phyloP scores from a whole-genome alignment of 2,797 vertebrate genomes.

The Sus cebifrons region DNA sequence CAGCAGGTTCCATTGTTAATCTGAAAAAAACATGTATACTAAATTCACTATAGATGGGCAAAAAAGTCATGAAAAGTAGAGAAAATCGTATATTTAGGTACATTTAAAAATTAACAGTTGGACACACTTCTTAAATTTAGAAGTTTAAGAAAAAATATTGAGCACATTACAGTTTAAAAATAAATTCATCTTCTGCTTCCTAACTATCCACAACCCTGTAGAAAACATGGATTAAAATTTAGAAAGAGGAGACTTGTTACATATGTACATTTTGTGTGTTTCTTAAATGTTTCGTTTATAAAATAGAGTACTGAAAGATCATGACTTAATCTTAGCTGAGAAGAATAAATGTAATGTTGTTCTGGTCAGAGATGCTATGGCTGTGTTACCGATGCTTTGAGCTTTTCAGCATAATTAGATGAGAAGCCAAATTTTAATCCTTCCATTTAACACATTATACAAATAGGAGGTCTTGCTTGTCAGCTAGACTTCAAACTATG shows the following conservation, averaged over 20 bases:
- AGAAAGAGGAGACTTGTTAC: background rate
- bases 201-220: background rate
- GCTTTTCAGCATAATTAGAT: background rate
- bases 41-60: background rate
- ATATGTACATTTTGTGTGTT: background rate
- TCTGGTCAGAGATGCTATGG: background rate
- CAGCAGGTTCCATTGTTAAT: background rate
- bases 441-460: background rate
- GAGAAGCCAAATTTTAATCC: background rate
- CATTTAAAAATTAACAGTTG: background rate
- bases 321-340: background rate
- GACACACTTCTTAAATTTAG: background rate
- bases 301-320: background rate
- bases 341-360: background rate
- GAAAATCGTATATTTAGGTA: background rate
- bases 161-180: background rate
- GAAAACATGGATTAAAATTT: background rate
- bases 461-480: background rate
- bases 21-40: background rate
- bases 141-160: background rate
- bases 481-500: background rate
- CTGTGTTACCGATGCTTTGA: background rate
- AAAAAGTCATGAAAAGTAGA: background rate
- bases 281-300: background rate
- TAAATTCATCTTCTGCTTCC: background rate